Conservation (phyloP, 2,113 vertebrate species). For the Asarcornis scutulata region DNA sequence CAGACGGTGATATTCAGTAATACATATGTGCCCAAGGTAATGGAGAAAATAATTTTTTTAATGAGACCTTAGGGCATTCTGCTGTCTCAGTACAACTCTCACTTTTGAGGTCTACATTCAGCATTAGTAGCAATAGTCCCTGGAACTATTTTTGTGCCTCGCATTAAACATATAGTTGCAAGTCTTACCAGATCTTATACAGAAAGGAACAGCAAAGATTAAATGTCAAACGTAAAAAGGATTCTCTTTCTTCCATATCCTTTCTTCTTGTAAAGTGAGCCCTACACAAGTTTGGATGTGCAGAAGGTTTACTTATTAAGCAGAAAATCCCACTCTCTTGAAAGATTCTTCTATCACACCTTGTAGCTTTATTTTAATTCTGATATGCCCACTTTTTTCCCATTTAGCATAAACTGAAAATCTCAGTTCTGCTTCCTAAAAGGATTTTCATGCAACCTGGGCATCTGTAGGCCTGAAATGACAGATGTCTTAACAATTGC, state of each 20-base stretch:
- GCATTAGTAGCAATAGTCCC: not conserved
- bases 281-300: not conserved
- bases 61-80: rapidly evolving
- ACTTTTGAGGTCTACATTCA: not conserved
- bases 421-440: not conserved
- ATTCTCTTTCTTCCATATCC: not conserved
- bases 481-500: not conserved
- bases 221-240: not conserved
- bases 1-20: not conserved
- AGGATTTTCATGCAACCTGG: not conserved
- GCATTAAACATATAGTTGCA: not conserved
- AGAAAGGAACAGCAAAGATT: not conserved
- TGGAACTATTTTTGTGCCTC: not conserved
- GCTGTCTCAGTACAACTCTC: not conserved
- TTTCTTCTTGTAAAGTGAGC: not conserved
- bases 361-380: not conserved
- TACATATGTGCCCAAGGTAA: not conserved
- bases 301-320: not conserved
- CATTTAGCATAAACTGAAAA: not conserved
- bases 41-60: not conserved
- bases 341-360: not conserved
- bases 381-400: not conserved
- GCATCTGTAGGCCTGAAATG: not conserved
- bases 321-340: not conserved
- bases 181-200: not conserved